phyloP scores from a whole-genome alignment of 1,140 invertebrate species.

The Bombyx mandarina region DNA sequence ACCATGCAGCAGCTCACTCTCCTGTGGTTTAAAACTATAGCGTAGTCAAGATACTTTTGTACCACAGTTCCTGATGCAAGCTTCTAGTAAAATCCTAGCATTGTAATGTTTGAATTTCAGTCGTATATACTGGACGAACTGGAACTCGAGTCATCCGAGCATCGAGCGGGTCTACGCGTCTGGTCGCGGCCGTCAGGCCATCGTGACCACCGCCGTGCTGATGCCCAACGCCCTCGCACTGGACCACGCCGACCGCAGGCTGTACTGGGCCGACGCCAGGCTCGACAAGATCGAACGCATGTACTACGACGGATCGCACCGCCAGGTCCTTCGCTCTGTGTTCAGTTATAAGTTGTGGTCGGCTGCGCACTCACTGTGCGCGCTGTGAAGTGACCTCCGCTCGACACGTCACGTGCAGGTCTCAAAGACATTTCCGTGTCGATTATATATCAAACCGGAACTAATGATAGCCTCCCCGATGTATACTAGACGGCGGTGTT shows the following conservation, averaged over 20 bases:
- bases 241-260: slow-evolving; percentile 79
- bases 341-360: too few relatives aligned
- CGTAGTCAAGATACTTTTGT: too few relatives aligned
- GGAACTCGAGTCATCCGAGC: slow-evolving; percentile 80
- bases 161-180: slow-evolving; percentile 80
- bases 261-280: slow-evolving; percentile 88
- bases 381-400: too few relatives aligned
- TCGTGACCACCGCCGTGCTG: slow-evolving; percentile 82
- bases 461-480: too few relatives aligned
- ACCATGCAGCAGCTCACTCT: background rate
- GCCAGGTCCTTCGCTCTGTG: slow-evolving; percentile 38
- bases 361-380: too few relatives aligned
- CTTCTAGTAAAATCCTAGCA: background rate
- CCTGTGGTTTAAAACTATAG: too few relatives aligned
- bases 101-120: slow-evolving; percentile 31
- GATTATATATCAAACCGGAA: too few relatives aligned
- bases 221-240: slow-evolving; percentile 88
- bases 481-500: too few relatives aligned
- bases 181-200: slow-evolving; percentile 76
- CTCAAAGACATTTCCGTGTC: too few relatives aligned
- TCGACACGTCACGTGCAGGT: too few relatives aligned
- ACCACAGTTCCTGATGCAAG: too few relatives aligned
- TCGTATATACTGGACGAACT: slow-evolving; percentile 87
- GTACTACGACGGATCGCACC: slow-evolving; percentile 81
- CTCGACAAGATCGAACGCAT: slow-evolving; percentile 82